phyloP scores from a whole-genome alignment of 2,113 vertebrate species.

The Pipa parva region DNA sequence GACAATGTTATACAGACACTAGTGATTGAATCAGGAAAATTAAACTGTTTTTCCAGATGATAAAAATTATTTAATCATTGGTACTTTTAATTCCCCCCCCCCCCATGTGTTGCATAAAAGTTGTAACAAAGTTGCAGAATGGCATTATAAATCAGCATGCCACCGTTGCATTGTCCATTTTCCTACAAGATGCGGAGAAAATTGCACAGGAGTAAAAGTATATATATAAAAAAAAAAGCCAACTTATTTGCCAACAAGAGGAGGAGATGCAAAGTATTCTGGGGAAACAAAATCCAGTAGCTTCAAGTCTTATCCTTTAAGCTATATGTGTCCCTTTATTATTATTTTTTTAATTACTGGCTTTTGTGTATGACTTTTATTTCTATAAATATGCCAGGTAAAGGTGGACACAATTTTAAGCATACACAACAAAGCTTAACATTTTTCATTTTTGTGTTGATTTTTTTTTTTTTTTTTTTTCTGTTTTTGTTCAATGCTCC shows the following conservation, averaged over 20 bases:
- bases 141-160: constrained; percentile 53
- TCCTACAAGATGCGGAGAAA: constrained; percentile 58
- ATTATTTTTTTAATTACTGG: background rate
- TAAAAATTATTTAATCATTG: constrained; percentile 73
- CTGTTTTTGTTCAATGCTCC: background rate
- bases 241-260: constrained; percentile 9
- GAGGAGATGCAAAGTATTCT: constrained; percentile 13
- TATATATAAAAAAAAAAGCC: background rate
- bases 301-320: constrained; percentile 1
- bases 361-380: constrained; percentile 9
- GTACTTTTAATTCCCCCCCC: constrained; percentile 60
- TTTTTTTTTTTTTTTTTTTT: background rate
- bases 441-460: background rate
- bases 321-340: background rate
- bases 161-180: constrained; percentile 67
- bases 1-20: constrained; percentile 72
- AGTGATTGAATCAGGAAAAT: constrained; percentile 69
- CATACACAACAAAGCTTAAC: constrained; percentile 1
- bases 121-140: too few species aligned
- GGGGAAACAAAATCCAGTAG: background rate
- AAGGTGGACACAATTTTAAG: constrained; percentile 14
- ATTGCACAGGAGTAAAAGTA: constrained; percentile 62
- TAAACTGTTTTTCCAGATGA: constrained; percentile 70
- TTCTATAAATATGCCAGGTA: background rate
- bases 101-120: constrained; percentile 61